A percentile compares a stretch with the other conserved stretches of the same genome.
These are phyloP conservation scores for Podarcis cretensis DNA, from an alignment of 2,113 vertebrate genomes.

Conservation along the genomic window DNA sequence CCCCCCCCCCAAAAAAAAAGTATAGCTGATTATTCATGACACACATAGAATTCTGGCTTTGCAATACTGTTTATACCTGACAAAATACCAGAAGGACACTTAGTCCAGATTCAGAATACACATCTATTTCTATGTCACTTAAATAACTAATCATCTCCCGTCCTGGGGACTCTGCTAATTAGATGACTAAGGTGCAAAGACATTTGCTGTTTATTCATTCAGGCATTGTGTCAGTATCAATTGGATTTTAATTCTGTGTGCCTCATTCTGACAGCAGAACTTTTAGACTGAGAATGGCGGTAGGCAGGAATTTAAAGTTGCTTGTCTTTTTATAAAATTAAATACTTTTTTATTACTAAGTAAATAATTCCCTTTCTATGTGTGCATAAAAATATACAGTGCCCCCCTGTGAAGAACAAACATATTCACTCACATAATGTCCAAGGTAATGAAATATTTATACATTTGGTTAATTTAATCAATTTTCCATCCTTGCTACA, in stretches of 20 bases:
- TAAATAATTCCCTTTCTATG: background rate
- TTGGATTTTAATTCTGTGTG: conserved; percentile 38
- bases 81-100: conserved; percentile 20
- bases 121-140: conserved; percentile 51
- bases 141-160: conserved; percentile 60
- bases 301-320: conserved; percentile 30
- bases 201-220: conserved; percentile 59
- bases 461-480: conserved; percentile 2
- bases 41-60: background rate
- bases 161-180: conserved; percentile 62
- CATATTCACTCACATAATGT: background rate
- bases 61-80: no score
- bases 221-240: conserved; percentile 66
- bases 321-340: conserved; percentile 4
- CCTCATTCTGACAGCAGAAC: conserved; percentile 59
- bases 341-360: conserved; percentile 34
- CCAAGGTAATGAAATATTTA: background rate
- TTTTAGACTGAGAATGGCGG: conserved; percentile 43
- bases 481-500: background rate
- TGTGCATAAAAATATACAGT: conserved; percentile 27
- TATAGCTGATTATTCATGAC: background rate
- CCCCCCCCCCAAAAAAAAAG: background rate
- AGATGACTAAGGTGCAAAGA: conserved; percentile 45
- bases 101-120: conserved; percentile 47
- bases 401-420: background rate